phyloP scores from a whole-genome alignment of 2,113 vertebrate genomes.

The Isichthys henryi region DNA sequence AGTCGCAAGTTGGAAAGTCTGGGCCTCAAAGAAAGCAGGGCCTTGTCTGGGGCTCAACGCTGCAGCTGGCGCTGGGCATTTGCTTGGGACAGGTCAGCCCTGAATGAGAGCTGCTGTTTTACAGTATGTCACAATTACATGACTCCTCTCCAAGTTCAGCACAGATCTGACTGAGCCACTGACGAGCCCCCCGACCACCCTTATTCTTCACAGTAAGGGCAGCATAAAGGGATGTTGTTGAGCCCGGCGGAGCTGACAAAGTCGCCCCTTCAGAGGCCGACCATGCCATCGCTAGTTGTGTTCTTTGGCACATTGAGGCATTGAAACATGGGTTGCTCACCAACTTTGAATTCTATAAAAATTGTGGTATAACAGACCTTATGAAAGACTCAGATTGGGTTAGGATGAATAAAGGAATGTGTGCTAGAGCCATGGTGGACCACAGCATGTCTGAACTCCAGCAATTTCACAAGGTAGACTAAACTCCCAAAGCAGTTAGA shows the following conservation, averaged over 20 bases:
- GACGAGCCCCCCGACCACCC: constrained; percentile 64
- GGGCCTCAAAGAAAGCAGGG: constrained; percentile 68
- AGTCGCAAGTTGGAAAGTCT: constrained; percentile 66
- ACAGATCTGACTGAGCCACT: constrained; percentile 71
- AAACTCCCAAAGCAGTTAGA: background rate
- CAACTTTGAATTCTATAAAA: constrained; percentile 54
- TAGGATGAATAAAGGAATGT: constrained; percentile 31
- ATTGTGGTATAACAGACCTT: constrained; percentile 52
- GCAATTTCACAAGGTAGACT: background rate
- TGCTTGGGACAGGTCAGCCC: constrained; percentile 59
- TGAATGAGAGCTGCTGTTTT: constrained; percentile 78
- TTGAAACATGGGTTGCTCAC: constrained; percentile 71
- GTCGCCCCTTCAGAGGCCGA: constrained; percentile 62
- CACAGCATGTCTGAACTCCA: background rate
- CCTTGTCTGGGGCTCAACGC: constrained; percentile 65
- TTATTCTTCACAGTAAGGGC: constrained; percentile 74
- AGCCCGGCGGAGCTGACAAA: constrained; percentile 64
- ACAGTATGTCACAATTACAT: constrained; percentile 72
- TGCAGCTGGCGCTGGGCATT: constrained; percentile 68
- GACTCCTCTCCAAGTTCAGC: constrained; percentile 73
- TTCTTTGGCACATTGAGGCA: constrained; percentile 66
- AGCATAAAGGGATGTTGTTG: constrained; percentile 84
- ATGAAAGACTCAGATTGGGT: constrained; percentile 63
- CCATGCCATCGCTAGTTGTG: constrained; percentile 64
- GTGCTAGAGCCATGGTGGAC: background rate